These are phyloP conservation scores for Silurus glanis DNA, from an alignment of 2,113 vertebrate genomes.

Conservation along the genomic window DNA sequence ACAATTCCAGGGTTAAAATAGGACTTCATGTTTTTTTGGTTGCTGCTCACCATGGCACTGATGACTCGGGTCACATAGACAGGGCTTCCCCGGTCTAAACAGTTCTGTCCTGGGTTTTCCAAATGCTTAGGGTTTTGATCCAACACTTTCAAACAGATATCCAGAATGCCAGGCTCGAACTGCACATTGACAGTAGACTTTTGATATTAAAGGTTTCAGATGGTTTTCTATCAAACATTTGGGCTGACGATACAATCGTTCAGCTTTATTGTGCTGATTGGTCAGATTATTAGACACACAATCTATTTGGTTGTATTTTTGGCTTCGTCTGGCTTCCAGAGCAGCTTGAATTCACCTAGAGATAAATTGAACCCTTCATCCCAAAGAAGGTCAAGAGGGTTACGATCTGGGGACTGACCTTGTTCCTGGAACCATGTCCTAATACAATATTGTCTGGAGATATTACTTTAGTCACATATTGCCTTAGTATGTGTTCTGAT, in stretches of 20 bases:
- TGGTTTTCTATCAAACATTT: background rate
- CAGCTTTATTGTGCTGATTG: background rate
- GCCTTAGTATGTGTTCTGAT: background rate
- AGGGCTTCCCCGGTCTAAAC: conserved; percentile 72
- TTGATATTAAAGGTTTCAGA: background rate
- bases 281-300: background rate
- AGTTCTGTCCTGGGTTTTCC: conserved; percentile 71
- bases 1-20: background rate
- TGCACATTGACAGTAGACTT: conserved; percentile 48
- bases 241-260: background rate
- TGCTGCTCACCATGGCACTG: conserved; percentile 83
- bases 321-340: background rate
- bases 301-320: background rate
- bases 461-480: background rate
- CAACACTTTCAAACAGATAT: conserved; percentile 80
- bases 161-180: conserved; percentile 81
- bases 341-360: background rate
- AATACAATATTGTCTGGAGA: background rate
- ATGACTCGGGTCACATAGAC: conserved; percentile 82
- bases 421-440: background rate
- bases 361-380: background rate
- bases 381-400: background rate
- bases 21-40: background rate
- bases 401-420: background rate
- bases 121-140: conserved; percentile 83